Base-by-base conservation (phyloP, 2,888 invertebrate genomes). In the Callimorpha dominula region DNA sequence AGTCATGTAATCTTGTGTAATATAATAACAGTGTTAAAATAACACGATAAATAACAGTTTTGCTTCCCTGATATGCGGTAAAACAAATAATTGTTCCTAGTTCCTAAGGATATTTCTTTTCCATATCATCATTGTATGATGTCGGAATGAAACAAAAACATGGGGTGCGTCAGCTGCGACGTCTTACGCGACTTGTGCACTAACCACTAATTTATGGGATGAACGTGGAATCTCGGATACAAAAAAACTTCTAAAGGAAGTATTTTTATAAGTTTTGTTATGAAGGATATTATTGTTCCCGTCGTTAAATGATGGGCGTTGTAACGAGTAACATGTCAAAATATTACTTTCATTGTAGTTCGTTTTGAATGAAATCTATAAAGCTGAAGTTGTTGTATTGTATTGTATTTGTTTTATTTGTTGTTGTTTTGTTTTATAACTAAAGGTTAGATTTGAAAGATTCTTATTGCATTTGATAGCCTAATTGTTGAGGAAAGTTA, bases 61-160 rank as follows among this genome's bases (percentile, higher is more conserved):
- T 20, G 54, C 57, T 20, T 31, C 20, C 43, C 42, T 65, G 49
- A 20, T 70, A 43, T 20, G 17, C 8, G 43, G 20, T 60, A 43
- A 54, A 72, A 43, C 46, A 72, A 68, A 72, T 64, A 72, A 67
- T 63, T 11, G 15, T 69, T 15, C 49, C 14, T 46, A 42, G 57
- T 60, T 65, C 60, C 31, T 66, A 52, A 65, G 69, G 74, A 52
- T 74, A 72, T 83, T 79, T 73, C 73, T 75, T 83, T 73, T 76
- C 70, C 62, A 75, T 77, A 83, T 80, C 75, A 74, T 42, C 68
- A n/a, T 70, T 60, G 73, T 68, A 71, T 75, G 74, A 83, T 75
- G 72, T 72, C 65, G 68, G 66, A 74, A 78, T 83, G 74, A 67
- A 83, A 81, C 75, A 77, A 83, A 77, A 83, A 83, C 79, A 83